Base-by-base conservation (phyloP, 2,888 invertebrate species). In the Protodeltote pygarga region DNA sequence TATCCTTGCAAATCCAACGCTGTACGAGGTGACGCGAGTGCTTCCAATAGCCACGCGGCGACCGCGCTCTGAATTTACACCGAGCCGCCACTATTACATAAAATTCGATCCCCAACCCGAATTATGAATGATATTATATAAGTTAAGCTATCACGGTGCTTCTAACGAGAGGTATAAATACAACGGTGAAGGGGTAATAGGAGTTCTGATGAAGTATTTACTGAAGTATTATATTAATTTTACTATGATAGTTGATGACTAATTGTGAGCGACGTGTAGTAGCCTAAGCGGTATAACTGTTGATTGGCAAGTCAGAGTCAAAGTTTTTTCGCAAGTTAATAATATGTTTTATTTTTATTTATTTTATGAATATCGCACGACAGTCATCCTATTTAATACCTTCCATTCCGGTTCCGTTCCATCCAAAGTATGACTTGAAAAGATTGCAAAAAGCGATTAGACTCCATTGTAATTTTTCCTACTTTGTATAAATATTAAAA, bases 31-130 rank as follows among this genome's bases (percentile, higher is more conserved):
- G 77, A 60, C 75, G 61, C 81, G 76, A 79, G 83, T 83, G 82
- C 72, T 75, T 35, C 63, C 82, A 79, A 83, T 79, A 76, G 83
- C 76, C 74, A 54, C 47, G 60, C 51, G 65, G 59, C 63, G 65
- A 72, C 75, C 79, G 64, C 73, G 73, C 71, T 77, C 70, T 60
- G 73, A 81, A 86, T 87, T 85, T 87, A 87, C 85, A 81, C 79
- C 65, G 65, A 57, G 60, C 75, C 71, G 66, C 66, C 65, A 71
- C 71, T 74, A 74, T 82, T 71, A 81, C 81, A 84, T 84, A 83
- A 85, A 85, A 82, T 84, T 85, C 83, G 83, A 83, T 81, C 78
- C 69, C n/a, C 57, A 44, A 38, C 69, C 70, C 72, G 68, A 80
- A 81, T 85, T 84, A 87, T 82, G 79, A 79, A 72, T 73, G 58